Percentiles rank a stretch among this genome's conserved stretches.
These are phyloP conservation scores for Phenacoccus solenopsis DNA, from an alignment of 1,140 invertebrate species.

Conservation along the genomic window DNA sequence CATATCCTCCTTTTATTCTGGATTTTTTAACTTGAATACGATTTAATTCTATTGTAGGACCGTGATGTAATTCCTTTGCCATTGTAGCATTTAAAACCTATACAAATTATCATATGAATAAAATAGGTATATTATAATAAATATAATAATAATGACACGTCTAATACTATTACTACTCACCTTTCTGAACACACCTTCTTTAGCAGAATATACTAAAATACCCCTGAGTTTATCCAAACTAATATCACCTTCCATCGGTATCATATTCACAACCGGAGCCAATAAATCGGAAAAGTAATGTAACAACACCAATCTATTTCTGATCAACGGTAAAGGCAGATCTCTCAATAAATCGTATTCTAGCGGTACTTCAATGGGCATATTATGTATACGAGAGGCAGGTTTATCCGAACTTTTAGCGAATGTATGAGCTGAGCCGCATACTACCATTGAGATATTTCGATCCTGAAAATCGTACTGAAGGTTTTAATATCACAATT, in stretches of 20 bases:
- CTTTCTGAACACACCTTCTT: slow-evolving; percentile 76
- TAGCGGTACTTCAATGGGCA: slow-evolving; percentile 67
- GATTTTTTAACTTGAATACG: slow-evolving; percentile 77
- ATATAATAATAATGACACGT: no score
- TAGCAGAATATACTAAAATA: slow-evolving; percentile 75
- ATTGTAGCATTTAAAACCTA: slow-evolving; percentile 85
- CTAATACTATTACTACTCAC: no score
- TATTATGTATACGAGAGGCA: slow-evolving; percentile 45
- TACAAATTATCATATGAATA: slow-evolving; percentile 18
- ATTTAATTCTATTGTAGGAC: slow-evolving; percentile 87
- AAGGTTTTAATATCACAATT: not conserved
- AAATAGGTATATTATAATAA: not conserved
- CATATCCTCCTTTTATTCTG: slow-evolving; percentile 65
- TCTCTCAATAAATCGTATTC: slow-evolving; percentile 83
- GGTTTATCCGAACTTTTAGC: slow-evolving; percentile 78
- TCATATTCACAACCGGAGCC: slow-evolving; percentile 76
- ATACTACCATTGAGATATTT: slow-evolving; percentile 86
- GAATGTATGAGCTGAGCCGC: slow-evolving; percentile 88
- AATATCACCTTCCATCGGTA: slow-evolving; percentile 52
- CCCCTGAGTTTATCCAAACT: slow-evolving; percentile 68
- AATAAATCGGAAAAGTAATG: slow-evolving; percentile 89
- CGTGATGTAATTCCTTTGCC: slow-evolving; percentile 87
- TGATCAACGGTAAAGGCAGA: slow-evolving; percentile 57
- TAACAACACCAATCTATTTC: slow-evolving; percentile 70
- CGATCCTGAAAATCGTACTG: slow-evolving; percentile 52